phyloP scores from a whole-genome alignment of 2,888 invertebrate species.

The Sympetrum striolatum region DNA sequence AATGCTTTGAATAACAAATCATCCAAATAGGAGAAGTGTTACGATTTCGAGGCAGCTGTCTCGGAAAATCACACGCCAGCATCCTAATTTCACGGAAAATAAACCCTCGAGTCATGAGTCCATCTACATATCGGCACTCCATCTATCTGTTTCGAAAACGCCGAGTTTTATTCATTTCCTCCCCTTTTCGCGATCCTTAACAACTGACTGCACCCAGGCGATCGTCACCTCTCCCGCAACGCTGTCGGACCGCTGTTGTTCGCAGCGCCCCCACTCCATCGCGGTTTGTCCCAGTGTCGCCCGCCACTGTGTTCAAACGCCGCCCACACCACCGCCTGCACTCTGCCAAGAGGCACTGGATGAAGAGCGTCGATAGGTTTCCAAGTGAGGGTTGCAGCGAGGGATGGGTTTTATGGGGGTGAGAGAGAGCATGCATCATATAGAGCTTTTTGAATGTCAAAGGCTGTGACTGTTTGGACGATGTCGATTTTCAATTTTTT shows the following conservation, averaged over 20 bases:
- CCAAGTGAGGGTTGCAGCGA: background rate
- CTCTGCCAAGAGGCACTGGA: background rate
- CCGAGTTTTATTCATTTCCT: background rate
- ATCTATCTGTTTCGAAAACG: no score
- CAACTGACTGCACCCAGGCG: background rate
- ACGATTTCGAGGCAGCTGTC: no score
- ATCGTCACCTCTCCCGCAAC: background rate
- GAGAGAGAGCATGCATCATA: background rate
- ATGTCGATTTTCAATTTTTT: background rate
- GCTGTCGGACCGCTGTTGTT: background rate
- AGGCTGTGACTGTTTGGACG: background rate
- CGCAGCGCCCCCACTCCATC: background rate
- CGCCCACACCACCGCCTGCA: background rate
- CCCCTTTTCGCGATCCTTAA: background rate
- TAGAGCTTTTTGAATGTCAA: background rate
- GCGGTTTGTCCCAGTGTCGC: conserved; percentile 22
- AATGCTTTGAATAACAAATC: no score
- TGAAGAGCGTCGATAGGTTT: background rate
- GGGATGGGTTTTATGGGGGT: background rate
- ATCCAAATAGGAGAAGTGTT: no score
- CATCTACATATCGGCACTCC: no score
- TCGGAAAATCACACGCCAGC: no score
- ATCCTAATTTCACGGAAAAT: no score
- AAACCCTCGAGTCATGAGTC: no score
- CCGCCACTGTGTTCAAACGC: background rate